Conservation (phyloP, 2,797 vertebrate species). For the Botia almorhae region DNA sequence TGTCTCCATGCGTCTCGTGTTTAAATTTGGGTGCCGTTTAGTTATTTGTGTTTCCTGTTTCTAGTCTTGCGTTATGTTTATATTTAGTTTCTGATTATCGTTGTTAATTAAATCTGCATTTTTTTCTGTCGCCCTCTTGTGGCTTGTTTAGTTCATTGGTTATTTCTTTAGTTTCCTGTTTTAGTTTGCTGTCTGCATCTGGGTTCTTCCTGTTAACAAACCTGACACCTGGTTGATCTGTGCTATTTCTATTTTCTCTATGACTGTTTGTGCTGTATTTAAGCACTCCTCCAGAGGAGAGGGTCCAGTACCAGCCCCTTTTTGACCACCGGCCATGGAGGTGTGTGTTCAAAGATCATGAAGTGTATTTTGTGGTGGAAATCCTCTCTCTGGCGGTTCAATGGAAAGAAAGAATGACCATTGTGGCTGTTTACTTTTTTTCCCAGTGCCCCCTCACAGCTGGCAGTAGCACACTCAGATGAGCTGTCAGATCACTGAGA, state of each 20-base stretch:
- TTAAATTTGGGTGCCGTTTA: no score
- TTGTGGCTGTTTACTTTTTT: slow-evolving; percentile 86
- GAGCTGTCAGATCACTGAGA: slow-evolving; percentile 73
- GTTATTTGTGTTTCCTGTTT: no score
- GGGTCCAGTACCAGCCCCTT: slow-evolving; percentile 38
- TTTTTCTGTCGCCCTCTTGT: no score
- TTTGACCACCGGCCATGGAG: slow-evolving; percentile 60
- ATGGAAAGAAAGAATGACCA: slow-evolving; percentile 85
- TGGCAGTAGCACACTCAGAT: slow-evolving; percentile 81
- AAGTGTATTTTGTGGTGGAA: slow-evolving; percentile 84
- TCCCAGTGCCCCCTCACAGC: slow-evolving; percentile 82
- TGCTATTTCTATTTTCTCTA: slow-evolving; percentile 28
- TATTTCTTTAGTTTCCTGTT: no score
- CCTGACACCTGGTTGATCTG: not conserved
- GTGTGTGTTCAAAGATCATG: slow-evolving; percentile 70
- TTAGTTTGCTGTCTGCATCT: no score
- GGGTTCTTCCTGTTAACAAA: no score
- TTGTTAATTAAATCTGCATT: no score
- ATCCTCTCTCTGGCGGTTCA: slow-evolving; percentile 85
- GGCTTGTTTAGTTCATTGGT: no score
- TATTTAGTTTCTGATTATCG: no score
- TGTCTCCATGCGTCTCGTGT: no score
- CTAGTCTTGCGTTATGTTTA: no score
- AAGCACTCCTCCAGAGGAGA: slow-evolving; percentile 15
- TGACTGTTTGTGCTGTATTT: slow-evolving; percentile 20